A percentile compares a stretch with the other conserved stretches of the same genome.
Conservation (phyloP, 1,140 invertebrate species). For the Penaeus japonicus region DNA sequence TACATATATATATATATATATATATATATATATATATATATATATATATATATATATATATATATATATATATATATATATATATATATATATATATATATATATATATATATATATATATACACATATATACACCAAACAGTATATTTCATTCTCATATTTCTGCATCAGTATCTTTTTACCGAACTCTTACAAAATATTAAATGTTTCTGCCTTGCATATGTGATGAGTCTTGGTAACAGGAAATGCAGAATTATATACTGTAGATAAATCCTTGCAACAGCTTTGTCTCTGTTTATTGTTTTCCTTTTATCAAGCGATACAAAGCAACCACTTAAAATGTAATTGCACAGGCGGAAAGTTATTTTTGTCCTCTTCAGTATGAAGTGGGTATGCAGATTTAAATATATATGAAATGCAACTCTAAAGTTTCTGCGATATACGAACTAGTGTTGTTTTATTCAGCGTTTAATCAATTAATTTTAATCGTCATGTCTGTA, state of each 20-base stretch:
- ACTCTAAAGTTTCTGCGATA: no score
- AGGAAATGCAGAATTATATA: background rate
- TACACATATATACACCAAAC: no score
- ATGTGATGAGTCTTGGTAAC: background rate
- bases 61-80: background rate
- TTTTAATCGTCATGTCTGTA: no score
- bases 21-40: background rate
- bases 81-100: background rate
- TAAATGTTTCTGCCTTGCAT: background rate
- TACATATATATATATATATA: background rate
- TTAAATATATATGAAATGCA: no score
- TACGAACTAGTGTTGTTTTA: no score
- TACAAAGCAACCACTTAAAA: no score
- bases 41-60: background rate
- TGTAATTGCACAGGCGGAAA: no score
- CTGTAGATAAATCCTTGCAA: background rate
- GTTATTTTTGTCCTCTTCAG: no score
- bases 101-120: conserved; percentile 7
- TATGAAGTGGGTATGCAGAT: no score
- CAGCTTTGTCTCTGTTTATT: background rate
- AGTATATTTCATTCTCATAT: background rate
- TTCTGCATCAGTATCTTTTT: background rate
- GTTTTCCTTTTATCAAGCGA: background rate
- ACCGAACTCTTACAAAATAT: background rate
- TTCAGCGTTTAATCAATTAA: no score